Evolutionary conservation across 2,888 invertebrate species (phyloP), one percentile per base, ranked within the genome.

Genomic region (Branchipolynoe longqiensis): DNA sequence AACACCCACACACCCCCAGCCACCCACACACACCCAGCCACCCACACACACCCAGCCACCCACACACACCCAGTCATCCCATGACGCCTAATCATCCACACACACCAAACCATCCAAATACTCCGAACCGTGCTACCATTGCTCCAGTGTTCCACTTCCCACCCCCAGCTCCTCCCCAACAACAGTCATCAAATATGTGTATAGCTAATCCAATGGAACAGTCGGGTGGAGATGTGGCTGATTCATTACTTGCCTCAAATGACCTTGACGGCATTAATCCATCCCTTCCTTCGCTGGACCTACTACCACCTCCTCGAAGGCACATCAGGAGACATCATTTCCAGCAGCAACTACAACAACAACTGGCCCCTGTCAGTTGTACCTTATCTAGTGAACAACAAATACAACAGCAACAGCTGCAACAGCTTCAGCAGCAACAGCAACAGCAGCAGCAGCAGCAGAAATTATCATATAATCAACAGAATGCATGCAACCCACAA

Each of bases 281-380:
- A 33, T 62, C 81, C 81, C 31, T 58, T 1, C 64, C 62, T 4
- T 86, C 82, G 0, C 62, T 78, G 0, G 56, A 78, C 31, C 78
- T 78, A n/a, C 22, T 78, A 48, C 78, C 78, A 25, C 78, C 78
- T 25, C 78, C 78, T 48, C 78, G 48, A 18, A 2, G 78, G 48
- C 78, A 78, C 33, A 48, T 78, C 25, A 87, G 88, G 59, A 82
- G 87, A 36, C 90, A 89, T 62, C 86, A 87, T 54, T 87, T 90
- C 14, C 90, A 90, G 87, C 88, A 90, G 73, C 89, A 88, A 40
- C 88, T 88, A 62, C 88, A 88, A 69, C 90, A 90, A 54, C 87
- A 89, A 56, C 89, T 81, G 58, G 18, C 33, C 6, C 8, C 8
- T 18, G 48, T 18, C 48, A 48, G 48, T 8, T 48, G 48, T 48